Evolutionary conservation across 1,140 invertebrate species (phyloP).

Genomic region (Drosophila mayri): DNA sequence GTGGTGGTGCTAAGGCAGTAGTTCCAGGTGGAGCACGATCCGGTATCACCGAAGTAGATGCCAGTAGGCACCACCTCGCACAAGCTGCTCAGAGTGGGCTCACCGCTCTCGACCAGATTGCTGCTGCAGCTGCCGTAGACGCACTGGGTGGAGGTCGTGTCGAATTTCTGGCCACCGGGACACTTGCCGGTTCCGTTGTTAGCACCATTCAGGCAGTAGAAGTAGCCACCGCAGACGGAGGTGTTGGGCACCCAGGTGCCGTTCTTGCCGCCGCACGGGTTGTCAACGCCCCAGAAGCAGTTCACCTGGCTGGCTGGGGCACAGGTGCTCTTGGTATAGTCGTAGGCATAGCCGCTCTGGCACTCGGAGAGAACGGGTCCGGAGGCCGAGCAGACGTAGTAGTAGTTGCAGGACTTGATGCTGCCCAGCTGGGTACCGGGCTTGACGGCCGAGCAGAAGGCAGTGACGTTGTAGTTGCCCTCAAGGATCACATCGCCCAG

Average conservation of each 20-base stretch:
- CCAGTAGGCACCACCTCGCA: slow-evolving; percentile 49
- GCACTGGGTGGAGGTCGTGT: not conserved
- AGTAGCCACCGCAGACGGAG: slow-evolving; percentile 33
- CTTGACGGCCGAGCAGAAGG: slow-evolving; percentile 38
- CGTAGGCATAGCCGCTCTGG: slow-evolving; percentile 43
- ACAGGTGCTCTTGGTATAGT: slow-evolving; percentile 28
- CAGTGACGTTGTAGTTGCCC: slow-evolving; percentile 68
- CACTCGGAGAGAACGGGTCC: slow-evolving; percentile 45
- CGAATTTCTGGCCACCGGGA: slow-evolving; percentile 2
- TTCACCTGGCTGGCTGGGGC: slow-evolving; percentile 21
- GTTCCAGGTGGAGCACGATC: slow-evolving; percentile 22
- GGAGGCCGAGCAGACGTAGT: slow-evolving; percentile 39
- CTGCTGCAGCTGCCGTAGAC: slow-evolving; percentile 22
- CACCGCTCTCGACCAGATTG: not conserved
- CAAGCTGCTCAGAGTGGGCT: not conserved
- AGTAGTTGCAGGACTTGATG: slow-evolving; percentile 48
- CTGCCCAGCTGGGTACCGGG: slow-evolving; percentile 51
- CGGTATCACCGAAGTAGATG: slow-evolving; percentile 43
- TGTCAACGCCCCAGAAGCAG: slow-evolving; percentile 46
- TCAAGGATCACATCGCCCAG: slow-evolving; percentile 42
- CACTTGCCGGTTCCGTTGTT: slow-evolving; percentile 11
- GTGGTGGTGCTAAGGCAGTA: slow-evolving; percentile 8
- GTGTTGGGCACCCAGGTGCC: slow-evolving; percentile 37
- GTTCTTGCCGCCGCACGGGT: slow-evolving; percentile 34
- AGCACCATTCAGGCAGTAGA: slow-evolving; percentile 10